These are phyloP conservation scores for Fistularia commersonii DNA, from an alignment of 2,797 vertebrate species.

Conservation along the genomic window DNA sequence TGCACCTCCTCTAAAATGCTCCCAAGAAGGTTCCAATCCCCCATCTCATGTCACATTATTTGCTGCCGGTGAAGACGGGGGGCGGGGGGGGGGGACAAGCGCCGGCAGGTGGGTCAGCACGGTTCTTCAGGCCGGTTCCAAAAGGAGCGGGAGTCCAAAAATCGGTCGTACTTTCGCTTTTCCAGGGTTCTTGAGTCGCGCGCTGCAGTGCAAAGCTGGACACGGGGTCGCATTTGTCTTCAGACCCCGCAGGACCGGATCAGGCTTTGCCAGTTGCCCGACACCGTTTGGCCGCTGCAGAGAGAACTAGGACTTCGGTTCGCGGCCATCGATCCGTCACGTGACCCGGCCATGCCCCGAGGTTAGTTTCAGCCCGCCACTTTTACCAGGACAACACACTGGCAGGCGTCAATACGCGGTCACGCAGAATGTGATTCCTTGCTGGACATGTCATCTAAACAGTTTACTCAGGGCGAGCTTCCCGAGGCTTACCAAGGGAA, in stretches of 20 bases:
- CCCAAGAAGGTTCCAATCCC: conserved; percentile 94
- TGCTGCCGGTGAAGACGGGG: conserved; percentile 14
- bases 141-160: not conserved
- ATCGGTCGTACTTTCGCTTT: conserved; percentile 48
- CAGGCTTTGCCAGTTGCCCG: conserved; percentile 16
- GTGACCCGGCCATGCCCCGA: conserved; percentile 63
- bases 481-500: too few relatives aligned
- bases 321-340: conserved; percentile 74
- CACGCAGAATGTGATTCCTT: conserved; percentile 19
- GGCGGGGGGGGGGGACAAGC: too few relatives aligned
- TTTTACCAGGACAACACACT: conserved; percentile 67
- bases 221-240: conserved; percentile 6
- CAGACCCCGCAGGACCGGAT: conserved; percentile 5
- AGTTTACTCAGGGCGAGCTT: too few relatives aligned
- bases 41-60: conserved; percentile 84
- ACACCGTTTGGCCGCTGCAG: conserved; percentile 39
- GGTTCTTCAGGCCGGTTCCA: not conserved
- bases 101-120: too few relatives aligned
- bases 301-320: conserved; percentile 60
- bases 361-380: conserved; percentile 72
- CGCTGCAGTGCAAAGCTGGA: conserved; percentile 9
- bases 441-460: not conserved
- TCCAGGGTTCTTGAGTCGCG: conserved; percentile 17
- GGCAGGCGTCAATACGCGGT: conserved; percentile 40
- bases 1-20: conserved; percentile 94